phyloP scores from a whole-genome alignment of 2,797 vertebrate genomes.

The Ptychadena robeensis region DNA sequence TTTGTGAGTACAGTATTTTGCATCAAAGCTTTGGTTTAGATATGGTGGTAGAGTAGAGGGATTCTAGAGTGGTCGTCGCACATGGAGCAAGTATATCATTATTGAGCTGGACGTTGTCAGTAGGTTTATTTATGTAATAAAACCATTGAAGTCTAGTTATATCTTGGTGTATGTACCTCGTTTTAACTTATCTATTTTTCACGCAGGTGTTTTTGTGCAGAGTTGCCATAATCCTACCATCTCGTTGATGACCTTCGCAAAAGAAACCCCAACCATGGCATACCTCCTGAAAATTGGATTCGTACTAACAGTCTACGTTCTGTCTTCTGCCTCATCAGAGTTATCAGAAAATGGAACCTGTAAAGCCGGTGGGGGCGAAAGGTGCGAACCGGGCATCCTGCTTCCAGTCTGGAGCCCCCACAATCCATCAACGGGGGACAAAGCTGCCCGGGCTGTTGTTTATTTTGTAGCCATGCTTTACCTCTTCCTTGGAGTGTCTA shows the following conservation, averaged over 20 bases:
- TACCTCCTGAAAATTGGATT: constrained; percentile 37
- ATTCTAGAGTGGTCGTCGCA: not conserved
- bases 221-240: not conserved
- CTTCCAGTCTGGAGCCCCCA: constrained; percentile 88
- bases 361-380: constrained; percentile 60
- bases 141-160: not conserved
- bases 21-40: not conserved
- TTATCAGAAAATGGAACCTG: constrained; percentile 28
- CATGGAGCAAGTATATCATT: not conserved
- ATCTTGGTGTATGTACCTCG: not conserved
- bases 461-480: constrained; percentile 93
- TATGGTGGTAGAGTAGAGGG: not conserved
- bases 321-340: constrained; percentile 59
- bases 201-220: constrained; percentile 7
- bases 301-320: not conserved
- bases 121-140: not conserved
- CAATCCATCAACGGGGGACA: constrained; percentile 84
- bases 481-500: constrained; percentile 93
- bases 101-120: not conserved
- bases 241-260: constrained; percentile 17
- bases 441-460: constrained; percentile 83
- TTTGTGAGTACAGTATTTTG: not conserved
- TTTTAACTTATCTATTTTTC: not conserved
- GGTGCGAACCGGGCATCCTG: constrained; percentile 83
- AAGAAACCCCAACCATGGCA: constrained; percentile 60